Conservation (phyloP, 2,797 vertebrate species). For the Neoniphon sammara region DNA sequence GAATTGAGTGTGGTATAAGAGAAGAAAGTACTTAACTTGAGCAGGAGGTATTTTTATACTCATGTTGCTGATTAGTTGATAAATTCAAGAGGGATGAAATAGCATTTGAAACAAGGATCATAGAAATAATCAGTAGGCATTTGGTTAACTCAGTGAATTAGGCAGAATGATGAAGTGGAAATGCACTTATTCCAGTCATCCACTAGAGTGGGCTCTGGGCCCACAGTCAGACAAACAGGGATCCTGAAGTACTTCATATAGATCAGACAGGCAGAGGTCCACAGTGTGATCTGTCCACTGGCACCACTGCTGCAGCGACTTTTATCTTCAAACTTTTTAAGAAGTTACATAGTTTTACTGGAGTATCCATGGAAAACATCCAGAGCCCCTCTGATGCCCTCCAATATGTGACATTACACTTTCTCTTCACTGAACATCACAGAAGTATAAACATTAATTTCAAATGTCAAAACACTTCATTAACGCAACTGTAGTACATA, state of each 20-base stretch:
- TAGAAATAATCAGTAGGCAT: not conserved
- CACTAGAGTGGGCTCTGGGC: conserved; percentile 25
- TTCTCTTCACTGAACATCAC: not conserved
- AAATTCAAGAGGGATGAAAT: not conserved
- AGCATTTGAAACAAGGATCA: too few relatives aligned
- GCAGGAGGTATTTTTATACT: too few relatives aligned
- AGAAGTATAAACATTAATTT: conserved; percentile 27
- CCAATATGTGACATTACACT: not conserved
- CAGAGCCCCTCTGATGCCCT: not conserved
- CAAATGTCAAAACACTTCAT: conserved; percentile 31
- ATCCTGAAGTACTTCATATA: not conserved
- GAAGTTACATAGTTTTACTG: too few relatives aligned
- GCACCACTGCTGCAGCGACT: too few relatives aligned
- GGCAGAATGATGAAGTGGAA: not conserved
- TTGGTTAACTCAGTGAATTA: too few relatives aligned
- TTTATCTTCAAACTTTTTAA: too few relatives aligned
- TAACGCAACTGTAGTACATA: conserved; percentile 17
- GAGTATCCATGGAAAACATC: not conserved
- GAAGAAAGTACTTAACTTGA: too few relatives aligned
- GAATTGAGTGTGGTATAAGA: too few relatives aligned
- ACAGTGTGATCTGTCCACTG: too few relatives aligned
- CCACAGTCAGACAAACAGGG: not conserved
- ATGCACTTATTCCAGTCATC: not conserved
- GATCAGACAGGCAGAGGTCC: too few relatives aligned
- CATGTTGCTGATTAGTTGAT: not conserved